These are phyloP conservation scores for Rhizoglyphus robini DNA, from an alignment of 1,140 invertebrate species.

Conservation along the genomic window DNA sequence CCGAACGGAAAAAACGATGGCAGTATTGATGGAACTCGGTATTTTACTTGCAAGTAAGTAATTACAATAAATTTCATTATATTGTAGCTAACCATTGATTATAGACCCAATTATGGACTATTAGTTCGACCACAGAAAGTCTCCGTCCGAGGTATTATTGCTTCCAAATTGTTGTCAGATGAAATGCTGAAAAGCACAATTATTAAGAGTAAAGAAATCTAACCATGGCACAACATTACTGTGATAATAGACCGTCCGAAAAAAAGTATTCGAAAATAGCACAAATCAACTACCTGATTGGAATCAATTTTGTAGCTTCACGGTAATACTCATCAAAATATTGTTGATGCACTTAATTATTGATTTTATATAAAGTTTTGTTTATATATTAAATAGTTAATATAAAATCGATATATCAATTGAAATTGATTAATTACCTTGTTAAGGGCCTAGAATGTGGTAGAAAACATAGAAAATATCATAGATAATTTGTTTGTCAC, in stretches of 20 bases:
- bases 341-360: no score
- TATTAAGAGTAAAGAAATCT: slow-evolving; percentile 6
- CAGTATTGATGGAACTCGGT: slow-evolving; percentile 68
- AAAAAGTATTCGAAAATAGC: no score
- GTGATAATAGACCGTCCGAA: neutral
- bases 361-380: no score
- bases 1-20: slow-evolving; percentile 88
- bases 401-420: no score
- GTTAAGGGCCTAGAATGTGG: no score
- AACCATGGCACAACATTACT: neutral
- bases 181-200: neutral
- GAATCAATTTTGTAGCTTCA: no score
- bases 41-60: slow-evolving; percentile 60
- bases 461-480: no score
- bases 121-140: slow-evolving; percentile 67
- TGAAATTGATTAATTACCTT: no score
- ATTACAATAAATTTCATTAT: slow-evolving; percentile 24
- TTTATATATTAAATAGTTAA: no score
- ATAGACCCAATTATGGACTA: slow-evolving; percentile 66
- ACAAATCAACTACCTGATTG: no score
- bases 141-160: slow-evolving; percentile 42
- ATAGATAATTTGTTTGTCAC: no score
- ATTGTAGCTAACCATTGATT: slow-evolving; percentile 39
- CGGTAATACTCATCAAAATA: no score
- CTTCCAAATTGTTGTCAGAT: slow-evolving; percentile 35